Base-by-base conservation (phyloP, 2,113 vertebrate species). In the Brachirus orientalis region DNA sequence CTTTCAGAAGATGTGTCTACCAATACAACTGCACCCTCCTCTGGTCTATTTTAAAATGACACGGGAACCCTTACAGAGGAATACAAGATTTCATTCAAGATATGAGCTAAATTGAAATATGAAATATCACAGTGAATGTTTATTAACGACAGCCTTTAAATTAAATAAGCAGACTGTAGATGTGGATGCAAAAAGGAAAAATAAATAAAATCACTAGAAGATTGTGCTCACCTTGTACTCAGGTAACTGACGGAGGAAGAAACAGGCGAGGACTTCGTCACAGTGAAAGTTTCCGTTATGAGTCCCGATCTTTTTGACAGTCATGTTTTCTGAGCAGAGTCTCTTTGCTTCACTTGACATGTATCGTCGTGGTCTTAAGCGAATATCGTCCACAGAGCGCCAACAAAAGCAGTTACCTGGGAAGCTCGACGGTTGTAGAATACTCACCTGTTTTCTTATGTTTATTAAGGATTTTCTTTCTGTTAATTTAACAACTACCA, bases 271-370 rank as follows among this genome's bases (percentile, higher is more conserved):
- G 1, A 94, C 96, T 44, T 99, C 97, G 35, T 99, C 97, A 75
- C 97, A 99, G 67, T 98, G 97, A 80, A 98, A 99, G 0, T 92
- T 96, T 11, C 97, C 97, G 10, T 95, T 94, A 75, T 99, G 97
- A 2, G 97, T 99, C 1, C 96, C 97, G 44, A 98, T 97, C 58
- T 90, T 94, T 45, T 57, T 84, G 20, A 19, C 19, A 0, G 82
- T 40, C 93, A 94, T 94, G 54, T 77, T 88, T 7, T 87, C 87
- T 0, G 44, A 74, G 63, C 90, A 37, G 13, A 57, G 44, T 37
- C 77, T 84, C 82, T 92, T 92, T 0, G 89, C 64, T 59, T 83
- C 38, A 51, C 77, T 88, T 6, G 89, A 91, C 91, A 92, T 92
- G 60, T 73, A n/a, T n/a, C n/a, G 72, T 56, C 57, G 61, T 4